phyloP scores from a whole-genome alignment of 2,113 vertebrate genomes.

The Urocitellus parryii region DNA sequence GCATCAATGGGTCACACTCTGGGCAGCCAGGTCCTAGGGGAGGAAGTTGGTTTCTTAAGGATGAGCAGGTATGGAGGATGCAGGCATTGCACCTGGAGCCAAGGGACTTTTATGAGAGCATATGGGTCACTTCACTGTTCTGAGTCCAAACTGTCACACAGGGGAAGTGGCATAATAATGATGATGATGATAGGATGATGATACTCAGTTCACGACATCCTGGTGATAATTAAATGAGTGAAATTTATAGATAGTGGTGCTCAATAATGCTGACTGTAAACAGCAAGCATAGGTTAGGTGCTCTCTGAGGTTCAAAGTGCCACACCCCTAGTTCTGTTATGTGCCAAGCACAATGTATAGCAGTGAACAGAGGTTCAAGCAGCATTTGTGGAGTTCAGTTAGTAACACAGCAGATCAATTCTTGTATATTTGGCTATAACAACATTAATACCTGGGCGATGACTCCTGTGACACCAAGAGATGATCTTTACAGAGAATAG shows the following conservation, averaged over 20 bases:
- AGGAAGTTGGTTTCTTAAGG: not conserved
- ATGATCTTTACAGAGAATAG: not conserved
- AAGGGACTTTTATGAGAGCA: not conserved
- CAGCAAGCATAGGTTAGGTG: not conserved
- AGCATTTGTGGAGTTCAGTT: not conserved
- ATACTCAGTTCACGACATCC: not conserved
- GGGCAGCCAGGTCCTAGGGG: not conserved
- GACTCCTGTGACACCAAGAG: not conserved
- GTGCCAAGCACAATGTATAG: not conserved
- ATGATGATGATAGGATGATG: not conserved
- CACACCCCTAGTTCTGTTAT: rapidly evolving
- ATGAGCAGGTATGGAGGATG: not conserved
- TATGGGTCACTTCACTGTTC: not conserved
- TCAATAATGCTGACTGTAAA: not conserved
- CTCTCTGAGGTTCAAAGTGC: not conserved
- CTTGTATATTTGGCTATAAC: not conserved
- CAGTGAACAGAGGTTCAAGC: no score
- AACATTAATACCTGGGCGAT: not conserved
- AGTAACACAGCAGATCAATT: not conserved
- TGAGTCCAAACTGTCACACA: not conserved
- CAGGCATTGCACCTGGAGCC: not conserved
- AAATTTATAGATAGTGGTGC: no score
- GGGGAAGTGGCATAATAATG: not conserved
- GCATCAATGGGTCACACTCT: not conserved
- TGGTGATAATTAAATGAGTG: not conserved